A percentile compares a stretch with the other conserved stretches of the same genome.
Evolutionary conservation across 2,113 vertebrate genomes (phyloP).

Genomic region (Misgurnus mizolepis): DNA sequence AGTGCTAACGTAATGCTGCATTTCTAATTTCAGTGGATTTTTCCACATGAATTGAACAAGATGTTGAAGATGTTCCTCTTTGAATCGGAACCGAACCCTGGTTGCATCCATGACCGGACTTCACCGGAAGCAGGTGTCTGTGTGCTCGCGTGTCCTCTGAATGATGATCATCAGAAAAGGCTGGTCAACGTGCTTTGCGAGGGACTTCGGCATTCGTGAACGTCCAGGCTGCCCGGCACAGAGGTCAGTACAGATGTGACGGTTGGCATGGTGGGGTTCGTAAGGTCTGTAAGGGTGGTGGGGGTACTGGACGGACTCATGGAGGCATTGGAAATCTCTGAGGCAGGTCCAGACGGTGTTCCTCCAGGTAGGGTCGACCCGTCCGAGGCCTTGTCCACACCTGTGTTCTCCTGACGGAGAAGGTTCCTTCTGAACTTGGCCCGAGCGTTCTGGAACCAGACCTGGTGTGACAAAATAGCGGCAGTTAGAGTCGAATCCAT

Average conservation of each 20-base stretch:
- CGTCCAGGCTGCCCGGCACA: slow-evolving; percentile 88
- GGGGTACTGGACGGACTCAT: slow-evolving; percentile 97
- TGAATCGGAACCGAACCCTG: neutral
- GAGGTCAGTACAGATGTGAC: slow-evolving; percentile 95
- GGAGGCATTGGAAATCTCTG: slow-evolving; percentile 96
- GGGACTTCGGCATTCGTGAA: slow-evolving; percentile 93
- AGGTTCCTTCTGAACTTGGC: slow-evolving; percentile 99
- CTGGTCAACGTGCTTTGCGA: slow-evolving; percentile 97
- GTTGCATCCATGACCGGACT: neutral
- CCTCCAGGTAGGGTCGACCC: slow-evolving; percentile 88
- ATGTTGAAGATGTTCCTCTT: neutral
- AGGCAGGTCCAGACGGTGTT: slow-evolving; percentile 92
- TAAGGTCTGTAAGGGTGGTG: slow-evolving; percentile 97
- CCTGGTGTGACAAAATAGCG: slow-evolving; percentile 71
- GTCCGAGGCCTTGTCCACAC: slow-evolving; percentile 92
- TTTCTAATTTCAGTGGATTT: neutral
- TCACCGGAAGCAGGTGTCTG: neutral
- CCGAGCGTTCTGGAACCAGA: slow-evolving; percentile 98
- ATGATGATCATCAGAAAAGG: slow-evolving; percentile 91
- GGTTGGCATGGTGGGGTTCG: slow-evolving; percentile 96
- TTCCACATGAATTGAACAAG: neutral
- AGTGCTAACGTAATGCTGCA: neutral
- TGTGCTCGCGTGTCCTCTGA: neutral
- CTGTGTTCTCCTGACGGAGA: slow-evolving; percentile 93
- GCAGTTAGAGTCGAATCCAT: neutral